Evolutionary conservation across 2,113 vertebrate species (phyloP).

Genomic region (Trochalopteron elliotii): DNA sequence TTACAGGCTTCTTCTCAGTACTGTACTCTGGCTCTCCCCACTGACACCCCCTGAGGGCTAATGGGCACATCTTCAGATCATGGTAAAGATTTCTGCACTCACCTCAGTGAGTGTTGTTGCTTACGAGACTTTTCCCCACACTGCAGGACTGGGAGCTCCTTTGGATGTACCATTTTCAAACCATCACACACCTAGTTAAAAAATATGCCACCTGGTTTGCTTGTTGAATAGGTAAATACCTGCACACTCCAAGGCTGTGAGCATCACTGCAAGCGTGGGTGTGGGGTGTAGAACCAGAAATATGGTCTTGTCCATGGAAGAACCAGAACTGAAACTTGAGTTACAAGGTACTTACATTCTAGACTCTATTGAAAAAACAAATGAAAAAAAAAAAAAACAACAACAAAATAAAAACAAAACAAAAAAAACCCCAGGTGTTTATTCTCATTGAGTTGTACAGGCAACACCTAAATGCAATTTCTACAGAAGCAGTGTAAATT

Average conservation of each 20-base stretch:
- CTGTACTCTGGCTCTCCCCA: neutral
- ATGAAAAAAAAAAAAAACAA: neutral
- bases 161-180: neutral
- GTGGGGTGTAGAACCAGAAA: neutral
- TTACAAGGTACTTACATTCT: neutral
- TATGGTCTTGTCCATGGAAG: neutral
- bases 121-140: neutral
- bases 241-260: neutral
- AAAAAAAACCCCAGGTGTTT: fast-evolving
- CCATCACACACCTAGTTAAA: neutral
- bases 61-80: neutral
- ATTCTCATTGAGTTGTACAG: neutral
- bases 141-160: neutral
- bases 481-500: neutral
- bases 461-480: neutral
- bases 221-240: neutral
- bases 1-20: neutral
- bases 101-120: fast-evolving
- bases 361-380: neutral
- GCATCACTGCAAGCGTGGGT: neutral
- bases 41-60: neutral
- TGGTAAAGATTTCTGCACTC: neutral
- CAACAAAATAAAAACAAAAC: neutral
- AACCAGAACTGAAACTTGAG: neutral
- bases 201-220: neutral